Percentiles rank a stretch among this genome's conserved stretches.
These are phyloP conservation scores for Microctenopoma lineatum DNA, from an alignment of 2,797 vertebrate genomes.

Conservation along the genomic window DNA sequence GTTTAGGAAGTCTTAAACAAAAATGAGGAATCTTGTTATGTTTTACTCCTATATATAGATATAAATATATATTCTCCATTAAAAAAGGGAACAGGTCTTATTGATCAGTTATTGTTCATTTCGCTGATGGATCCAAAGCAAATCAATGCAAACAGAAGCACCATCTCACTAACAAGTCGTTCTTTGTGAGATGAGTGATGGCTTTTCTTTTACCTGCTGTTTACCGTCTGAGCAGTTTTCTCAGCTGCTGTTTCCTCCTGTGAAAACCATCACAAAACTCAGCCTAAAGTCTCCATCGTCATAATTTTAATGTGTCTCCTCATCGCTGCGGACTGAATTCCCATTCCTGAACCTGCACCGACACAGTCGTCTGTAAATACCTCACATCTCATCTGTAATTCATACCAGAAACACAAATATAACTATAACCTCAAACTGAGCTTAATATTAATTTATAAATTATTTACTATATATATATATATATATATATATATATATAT, in stretches of 20 bases:
- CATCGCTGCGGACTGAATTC: conserved; percentile 35
- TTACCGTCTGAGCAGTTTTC: conserved; percentile 44
- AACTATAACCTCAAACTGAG: conserved; percentile 69
- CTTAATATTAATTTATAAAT: conserved; percentile 74
- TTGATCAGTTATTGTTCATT: conserved; percentile 43
- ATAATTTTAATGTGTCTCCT: conserved; percentile 42
- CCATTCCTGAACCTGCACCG: conserved; percentile 62
- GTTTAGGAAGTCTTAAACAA: conserved; percentile 11
- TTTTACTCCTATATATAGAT: conserved; percentile 52
- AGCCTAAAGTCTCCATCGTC: conserved; percentile 32
- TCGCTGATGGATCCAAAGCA: conserved; percentile 64
- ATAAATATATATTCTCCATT: conserved; percentile 40
- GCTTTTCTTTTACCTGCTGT: conserved; percentile 54
- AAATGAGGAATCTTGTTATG: conserved; percentile 35
- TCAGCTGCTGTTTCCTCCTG: conserved; percentile 60
- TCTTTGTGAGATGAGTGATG: conserved; percentile 51
- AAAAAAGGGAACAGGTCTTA: conserved; percentile 33
- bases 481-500: conserved; percentile 56
- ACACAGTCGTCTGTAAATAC: conserved; percentile 70
- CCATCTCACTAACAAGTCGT: conserved; percentile 35
- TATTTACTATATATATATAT: conserved; percentile 60
- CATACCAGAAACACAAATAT: conserved; percentile 53
- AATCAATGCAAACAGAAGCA: conserved; percentile 62
- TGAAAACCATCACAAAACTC: conserved; percentile 48
- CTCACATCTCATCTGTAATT: conserved; percentile 42